These are phyloP conservation scores for Sebastiscus tertius DNA, from an alignment of 2,797 vertebrate genomes.

Conservation along the genomic window DNA sequence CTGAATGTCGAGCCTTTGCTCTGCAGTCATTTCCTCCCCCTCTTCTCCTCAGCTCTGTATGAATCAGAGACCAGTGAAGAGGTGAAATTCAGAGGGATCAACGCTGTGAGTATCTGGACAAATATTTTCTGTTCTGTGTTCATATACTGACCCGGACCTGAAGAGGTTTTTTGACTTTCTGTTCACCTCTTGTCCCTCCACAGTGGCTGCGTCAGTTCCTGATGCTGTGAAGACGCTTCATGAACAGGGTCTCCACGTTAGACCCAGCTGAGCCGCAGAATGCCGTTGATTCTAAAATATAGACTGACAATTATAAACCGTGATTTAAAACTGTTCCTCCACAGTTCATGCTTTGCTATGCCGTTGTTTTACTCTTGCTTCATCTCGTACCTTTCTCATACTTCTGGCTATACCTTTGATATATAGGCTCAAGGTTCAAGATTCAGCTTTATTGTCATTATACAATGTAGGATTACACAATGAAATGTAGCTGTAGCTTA, in stretches of 20 bases:
- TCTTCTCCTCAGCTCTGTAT: conserved; percentile 74
- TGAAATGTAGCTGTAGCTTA: neutral
- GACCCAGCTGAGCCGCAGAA: conserved; percentile 8
- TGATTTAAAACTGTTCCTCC: neutral
- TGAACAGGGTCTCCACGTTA: neutral
- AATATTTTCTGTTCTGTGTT: neutral
- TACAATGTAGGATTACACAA: neutral
- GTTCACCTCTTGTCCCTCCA: conserved; percentile 2
- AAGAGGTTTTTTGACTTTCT: neutral
- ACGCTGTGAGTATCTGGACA: conserved; percentile 76
- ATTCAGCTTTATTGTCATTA: neutral
- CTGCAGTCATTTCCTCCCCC: conserved; percentile 17
- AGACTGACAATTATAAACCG: neutral
- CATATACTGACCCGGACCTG: neutral
- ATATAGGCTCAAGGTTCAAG: neutral
- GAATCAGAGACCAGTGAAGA: conserved; percentile 78
- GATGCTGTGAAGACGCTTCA: conserved; percentile 67
- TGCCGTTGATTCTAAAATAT: neutral
- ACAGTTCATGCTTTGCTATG: neutral
- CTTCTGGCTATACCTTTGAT: neutral
- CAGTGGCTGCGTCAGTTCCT: conserved; percentile 84
- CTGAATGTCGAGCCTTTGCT: neutral
- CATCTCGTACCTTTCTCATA: neutral
- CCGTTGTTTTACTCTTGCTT: neutral
- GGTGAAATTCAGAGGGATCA: conserved; percentile 81